Base-by-base conservation (phyloP, 2,888 invertebrate species). In the Eupithecia insigniata region DNA sequence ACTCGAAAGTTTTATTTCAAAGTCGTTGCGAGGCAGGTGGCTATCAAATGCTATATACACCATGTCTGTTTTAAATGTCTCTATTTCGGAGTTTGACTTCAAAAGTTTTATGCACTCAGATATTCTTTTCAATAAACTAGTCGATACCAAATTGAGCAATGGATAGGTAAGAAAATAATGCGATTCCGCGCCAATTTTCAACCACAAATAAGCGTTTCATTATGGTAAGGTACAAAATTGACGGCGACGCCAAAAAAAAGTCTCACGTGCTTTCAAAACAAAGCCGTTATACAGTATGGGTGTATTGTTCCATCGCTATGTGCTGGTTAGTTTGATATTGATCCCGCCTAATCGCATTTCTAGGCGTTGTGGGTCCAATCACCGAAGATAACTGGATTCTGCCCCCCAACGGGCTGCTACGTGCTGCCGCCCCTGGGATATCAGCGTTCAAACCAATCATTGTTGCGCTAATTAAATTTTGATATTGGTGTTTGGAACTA, bases 291-390 rank as follows among this genome's bases (percentile, higher is more conserved):
- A 30, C 46, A 46, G 22, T 30, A 30, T 64, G 36, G 22, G 64
- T 64, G 39, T 12, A 74, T 74, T 71, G 74, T 66, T 46, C 74
- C 65, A 66, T 69, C 69, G 60, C 71, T 68, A 74, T 74, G 74
- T 74, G 69, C 74, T 67, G 67, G 74, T 74, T 74, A 74, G 74
- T 74, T 77, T 75, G 79, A 78, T 81, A 81, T 81, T 79, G 81
- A 81, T 81, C 85, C 87, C 79, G 84, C 80, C 83, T 91, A 90
- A 91, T 91, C 87, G 82, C 83, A 88, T 91, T 89, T 83, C 85
- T 83, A 85, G 85, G 89, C 90, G 89, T 88, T 89, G 89, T 88
- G 89, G 83, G 86, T 82, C 87, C 90, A 90, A 91, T 92, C 90
- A 89, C 87, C 85, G 84, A 83, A 84, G 85, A 84, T 91, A 91